These are phyloP conservation scores for Platysternon megacephalum DNA, from an alignment of 2,113 vertebrate genomes.

Conservation along the genomic window DNA sequence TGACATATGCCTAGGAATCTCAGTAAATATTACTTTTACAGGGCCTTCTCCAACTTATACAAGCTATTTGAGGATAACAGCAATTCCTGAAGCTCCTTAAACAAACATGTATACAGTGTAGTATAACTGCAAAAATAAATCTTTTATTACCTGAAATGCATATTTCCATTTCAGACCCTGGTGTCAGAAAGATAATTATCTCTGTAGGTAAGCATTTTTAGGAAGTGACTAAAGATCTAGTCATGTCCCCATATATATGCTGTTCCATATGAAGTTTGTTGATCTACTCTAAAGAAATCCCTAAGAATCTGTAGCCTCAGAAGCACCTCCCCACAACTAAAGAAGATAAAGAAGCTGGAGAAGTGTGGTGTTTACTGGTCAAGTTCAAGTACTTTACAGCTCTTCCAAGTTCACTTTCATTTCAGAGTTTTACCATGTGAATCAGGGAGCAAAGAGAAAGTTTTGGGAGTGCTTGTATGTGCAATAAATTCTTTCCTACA, in stretches of 20 bases:
- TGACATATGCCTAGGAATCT: background rate
- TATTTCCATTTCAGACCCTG: background rate
- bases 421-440: background rate
- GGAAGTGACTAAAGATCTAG: background rate
- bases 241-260: background rate
- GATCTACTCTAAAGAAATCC: background rate
- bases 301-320: background rate
- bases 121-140: background rate
- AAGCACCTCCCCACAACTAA: background rate
- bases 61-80: background rate
- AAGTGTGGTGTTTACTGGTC: background rate
- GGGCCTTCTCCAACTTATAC: background rate
- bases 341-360: background rate
- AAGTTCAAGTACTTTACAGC: background rate
- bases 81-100: background rate
- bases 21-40: background rate
- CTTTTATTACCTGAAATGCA: background rate
- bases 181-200: background rate
- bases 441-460: background rate
- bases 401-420: background rate
- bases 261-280: background rate
- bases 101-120: background rate
- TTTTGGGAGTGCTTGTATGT: background rate
- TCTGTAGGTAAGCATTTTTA: background rate
- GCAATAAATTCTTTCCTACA: background rate